Base-by-base conservation (phyloP, 2,888 invertebrate genomes). In the Eumerus sabulonum region DNA sequence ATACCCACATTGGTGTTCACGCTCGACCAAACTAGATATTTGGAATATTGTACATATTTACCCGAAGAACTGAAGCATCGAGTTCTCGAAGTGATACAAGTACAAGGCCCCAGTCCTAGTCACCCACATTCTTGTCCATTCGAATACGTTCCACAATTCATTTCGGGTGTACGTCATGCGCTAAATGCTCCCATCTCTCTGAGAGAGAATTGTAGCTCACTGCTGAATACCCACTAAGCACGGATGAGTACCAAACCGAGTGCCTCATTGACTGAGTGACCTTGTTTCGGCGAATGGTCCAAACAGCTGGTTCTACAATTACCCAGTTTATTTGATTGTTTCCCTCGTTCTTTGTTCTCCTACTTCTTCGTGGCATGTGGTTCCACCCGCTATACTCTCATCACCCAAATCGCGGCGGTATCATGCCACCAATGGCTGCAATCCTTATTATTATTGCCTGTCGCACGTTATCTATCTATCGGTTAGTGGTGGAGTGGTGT, bases 231-330 rank as follows among this genome's bases (percentile, higher is more conserved):
- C 27, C 27, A 27, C 27, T 7, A 7, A 27, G 27, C 27, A 27
- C 27, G 27, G 7, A 2, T 2, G 27, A 27, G 27, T 27, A 27
- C 3, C 7, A 27, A 27, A n/a, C n/a, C 27, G 27, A 27, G 7
- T 27, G 27, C 27, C 27, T 27, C 27, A 27, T 53, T 18, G 40
- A 66, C 73, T 73, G 73, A 73, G 66, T 73, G 66, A 66, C 66
- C 66, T 73, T 73, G 59, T 72, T 72, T 51, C 36, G 42, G 18
- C 5, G 44, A 18, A 47, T 48, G 40, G 1, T n/a, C 35, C 45
- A 64, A 72, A 53, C 73, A 73, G 73, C 73, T 73, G 73, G 59
- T 73, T 66, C 59, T 66, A 73, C 73, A 73, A 45, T 59, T 67
- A 54, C 56, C 66, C 27, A 62, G 40, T 47, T 54, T 60, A 53